Percentiles rank a stretch among this genome's conserved stretches.
phyloP scores from a whole-genome alignment of 2,888 invertebrate genomes.

The Ormyrus rosae region DNA sequence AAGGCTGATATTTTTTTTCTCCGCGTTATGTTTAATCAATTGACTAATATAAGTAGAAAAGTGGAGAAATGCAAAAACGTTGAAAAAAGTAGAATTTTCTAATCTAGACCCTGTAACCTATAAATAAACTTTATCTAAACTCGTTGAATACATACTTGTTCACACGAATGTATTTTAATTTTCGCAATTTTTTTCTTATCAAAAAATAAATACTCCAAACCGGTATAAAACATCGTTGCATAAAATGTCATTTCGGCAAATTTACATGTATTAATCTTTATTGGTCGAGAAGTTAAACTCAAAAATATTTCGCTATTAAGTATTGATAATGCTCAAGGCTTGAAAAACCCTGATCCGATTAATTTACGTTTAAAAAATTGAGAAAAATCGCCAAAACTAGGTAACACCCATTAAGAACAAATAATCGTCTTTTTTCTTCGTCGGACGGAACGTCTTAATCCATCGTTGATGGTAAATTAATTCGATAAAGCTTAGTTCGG shows the following conservation, averaged over 20 bases:
- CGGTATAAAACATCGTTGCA: too few relatives aligned
- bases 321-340: too few relatives aligned
- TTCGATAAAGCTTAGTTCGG: slow-evolving; percentile 31
- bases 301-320: too few relatives aligned
- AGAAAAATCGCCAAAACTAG: slow-evolving; percentile 19
- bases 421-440: slow-evolving; percentile 38
- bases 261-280: too few relatives aligned
- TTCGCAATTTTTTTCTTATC: background rate
- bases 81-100: background rate
- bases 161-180: slow-evolving; percentile 14
- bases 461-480: slow-evolving; percentile 39
- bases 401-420: slow-evolving; percentile 37
- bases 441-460: slow-evolving; percentile 50
- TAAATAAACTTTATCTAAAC: slow-evolving; percentile 32
- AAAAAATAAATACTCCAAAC: too few relatives aligned
- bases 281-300: too few relatives aligned
- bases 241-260: too few relatives aligned
- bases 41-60: too few relatives aligned
- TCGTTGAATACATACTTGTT: slow-evolving; percentile 1
- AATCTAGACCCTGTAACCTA: background rate
- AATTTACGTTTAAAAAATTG: too few relatives aligned
- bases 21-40: too few relatives aligned
- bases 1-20: background rate
- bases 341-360: too few relatives aligned
- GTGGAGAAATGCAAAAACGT: background rate